Evolutionary conservation across 2,888 invertebrate species (phyloP), one percentile per base, ranked within the genome.

Genomic region (Thalpophila matura): DNA sequence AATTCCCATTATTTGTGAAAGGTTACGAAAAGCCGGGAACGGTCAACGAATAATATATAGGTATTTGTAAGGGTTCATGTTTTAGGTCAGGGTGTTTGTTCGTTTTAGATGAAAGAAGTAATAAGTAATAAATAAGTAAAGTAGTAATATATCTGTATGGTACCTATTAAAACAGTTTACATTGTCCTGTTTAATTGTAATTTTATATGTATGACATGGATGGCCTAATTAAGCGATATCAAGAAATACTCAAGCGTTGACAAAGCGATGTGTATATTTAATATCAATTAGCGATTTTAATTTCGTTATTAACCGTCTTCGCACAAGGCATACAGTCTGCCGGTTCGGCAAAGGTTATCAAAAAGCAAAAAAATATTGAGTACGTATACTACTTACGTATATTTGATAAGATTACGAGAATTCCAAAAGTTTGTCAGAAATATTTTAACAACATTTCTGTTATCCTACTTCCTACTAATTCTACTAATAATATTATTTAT

Each of bases 201-300:
- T 33, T 14, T 26, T 27, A 12, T 12, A 9, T 40, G 18, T 9
- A 49, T 24, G n/a, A 24, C 35, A 9, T 3, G 42, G 7, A 7
- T 33, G 33, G 46, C 50, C 27, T 26, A 5, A 12, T 50, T 16
- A 16, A 20, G 20, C 0, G 14, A 26, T 49, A n/a, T 7, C 29
- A 60, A 49, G 31, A 62, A 60, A 38, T 26, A 31, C 0, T 24
- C 1, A 9, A 29, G 1, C 18, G 18, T 40, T 18, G 3, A 63
- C 61, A 69, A 64, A 24, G 33, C 14, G 10, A 27, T 68, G 4
- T 14, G 10, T 68, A 24, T 68, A 33, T 9, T 20, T 20, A 58
- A 45, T n/a, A 33, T 16, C 3, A 33, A 20, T 38, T 7, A 33
- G 16, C 5, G 7, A 27, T 14, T 14, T 45, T 22, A 59, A 37